Evolutionary conservation across 2,888 invertebrate genomes (phyloP).

Genomic region (Drosophila neonasuta): DNA sequence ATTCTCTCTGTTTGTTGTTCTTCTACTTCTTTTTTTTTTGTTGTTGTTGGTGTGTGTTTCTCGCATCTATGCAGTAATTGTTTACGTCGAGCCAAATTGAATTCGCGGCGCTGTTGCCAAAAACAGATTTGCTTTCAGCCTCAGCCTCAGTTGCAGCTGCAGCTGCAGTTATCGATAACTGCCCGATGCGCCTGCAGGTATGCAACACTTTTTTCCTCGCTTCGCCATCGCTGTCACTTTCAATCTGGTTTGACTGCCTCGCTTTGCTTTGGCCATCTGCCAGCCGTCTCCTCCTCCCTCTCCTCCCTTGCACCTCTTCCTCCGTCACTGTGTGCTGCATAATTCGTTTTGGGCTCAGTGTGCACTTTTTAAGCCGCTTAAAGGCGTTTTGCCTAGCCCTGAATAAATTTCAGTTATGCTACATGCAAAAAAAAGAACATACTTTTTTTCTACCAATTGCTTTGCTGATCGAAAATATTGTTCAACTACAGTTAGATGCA

Average conservation of each 20-base stretch:
- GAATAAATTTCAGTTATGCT: slow-evolving; percentile 14
- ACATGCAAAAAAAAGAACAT: not conserved
- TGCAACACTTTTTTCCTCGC: slow-evolving; percentile 27
- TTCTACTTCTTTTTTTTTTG: slow-evolving; percentile 1
- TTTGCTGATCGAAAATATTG: slow-evolving; percentile 1
- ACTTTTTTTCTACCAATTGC: not conserved
- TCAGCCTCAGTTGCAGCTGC: too few relatives aligned
- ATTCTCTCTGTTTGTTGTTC: slow-evolving; percentile 14
- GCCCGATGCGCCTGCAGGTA: slow-evolving; percentile 21
- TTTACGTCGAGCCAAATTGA: slow-evolving; percentile 39
- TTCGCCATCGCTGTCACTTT: slow-evolving; percentile 62
- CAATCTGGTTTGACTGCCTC: slow-evolving; percentile 42
- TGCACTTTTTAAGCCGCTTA: slow-evolving; percentile 63
- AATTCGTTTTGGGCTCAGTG: slow-evolving; percentile 52
- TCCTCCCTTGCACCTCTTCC: too few relatives aligned
- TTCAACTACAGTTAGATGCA: not conserved
- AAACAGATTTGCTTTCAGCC: slow-evolving; percentile 28
- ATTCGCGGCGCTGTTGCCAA: slow-evolving; percentile 48
- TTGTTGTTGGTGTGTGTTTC: slow-evolving; percentile 5
- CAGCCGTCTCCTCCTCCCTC: slow-evolving; percentile 13
- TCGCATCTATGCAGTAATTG: slow-evolving; percentile 46
- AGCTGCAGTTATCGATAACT: slow-evolving; percentile 31
- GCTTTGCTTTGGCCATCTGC: slow-evolving; percentile 45
- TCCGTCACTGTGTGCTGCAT: slow-evolving; percentile 50
- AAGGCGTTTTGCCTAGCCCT: slow-evolving; percentile 46